Base-by-base conservation (phyloP, 2,888 invertebrate genomes). In the Leptothorax acervorum region DNA sequence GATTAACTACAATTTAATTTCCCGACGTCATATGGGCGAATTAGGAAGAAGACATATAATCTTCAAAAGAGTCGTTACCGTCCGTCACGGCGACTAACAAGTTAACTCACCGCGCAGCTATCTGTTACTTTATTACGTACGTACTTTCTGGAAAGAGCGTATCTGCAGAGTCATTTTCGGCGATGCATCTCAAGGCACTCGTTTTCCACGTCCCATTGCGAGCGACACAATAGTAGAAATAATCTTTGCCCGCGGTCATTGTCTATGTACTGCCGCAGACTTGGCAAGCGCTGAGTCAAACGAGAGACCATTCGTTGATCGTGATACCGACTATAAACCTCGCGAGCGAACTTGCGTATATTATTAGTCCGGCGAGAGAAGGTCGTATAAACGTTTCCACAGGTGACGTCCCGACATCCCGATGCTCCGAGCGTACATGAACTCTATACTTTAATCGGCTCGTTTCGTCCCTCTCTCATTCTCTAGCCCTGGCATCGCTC, bases 391-490 rank as follows among this genome's bases (percentile, higher is more conserved):
- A 89, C 85, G 87, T 78, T 86, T 87, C 83, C 85, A 82, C 66
- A 82, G 87, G 87, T 90, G 91, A 91, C 90, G 90, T 90, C 63
- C 70, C 84, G 87, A 91, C 90, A 85, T 86, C 84, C 84, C 71
- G 82, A 39, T 82, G 86, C 91, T 90, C 76, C 86, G 65, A 86
- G 87, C 89, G 81, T 88, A 89, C 88, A 85, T 84, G 89, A 91
- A 91, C 91, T 88, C 89, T 85, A 87, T 86, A 83, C 89, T 90
- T 89, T 91, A 91, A 90, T 91, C 85, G 90, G 86, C 89, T 88
- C 83, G 83, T 74, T 76, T 85, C 82, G 83, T 81, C 71, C 70
- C 86, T 53, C 66, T 68, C 60, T 68, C 63, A 31, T 76, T 70
- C 68, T 57, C 28, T 53, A 39, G 48, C 74, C n/a, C 68, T n/a